Percentiles rank a stretch among this genome's conserved stretches.
phyloP scores from a whole-genome alignment of 2,113 vertebrate genomes.

The Engystomops pustulosus region DNA sequence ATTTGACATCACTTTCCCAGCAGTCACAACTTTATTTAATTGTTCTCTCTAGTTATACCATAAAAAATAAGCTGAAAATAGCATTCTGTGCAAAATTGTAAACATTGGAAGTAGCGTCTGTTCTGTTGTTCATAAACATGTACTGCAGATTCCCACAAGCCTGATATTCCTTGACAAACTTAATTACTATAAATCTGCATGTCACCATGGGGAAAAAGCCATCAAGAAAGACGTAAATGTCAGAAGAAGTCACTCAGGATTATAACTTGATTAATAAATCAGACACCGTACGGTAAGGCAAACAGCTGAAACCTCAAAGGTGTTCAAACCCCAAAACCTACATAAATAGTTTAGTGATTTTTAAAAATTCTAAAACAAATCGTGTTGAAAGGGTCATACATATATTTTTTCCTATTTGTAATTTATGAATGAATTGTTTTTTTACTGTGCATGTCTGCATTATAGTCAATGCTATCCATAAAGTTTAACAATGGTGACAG shows the following conservation, averaged over 20 bases:
- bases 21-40: not conserved
- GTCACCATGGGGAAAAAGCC: constrained; percentile 31
- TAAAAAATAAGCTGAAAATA: not conserved
- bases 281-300: constrained; percentile 1
- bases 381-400: not conserved
- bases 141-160: constrained; percentile 11
- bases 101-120: not conserved
- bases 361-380: not conserved
- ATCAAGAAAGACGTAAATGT: constrained; percentile 44
- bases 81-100: not conserved
- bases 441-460: too few species aligned
- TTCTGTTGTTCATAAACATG: not conserved
- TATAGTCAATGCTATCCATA: too few species aligned
- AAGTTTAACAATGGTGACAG: not conserved
- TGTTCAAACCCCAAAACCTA: not conserved
- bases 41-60: too few species aligned
- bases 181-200: constrained; percentile 46
- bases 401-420: too few species aligned
- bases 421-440: too few species aligned
- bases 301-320: not conserved
- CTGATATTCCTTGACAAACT: constrained; percentile 25
- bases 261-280: constrained; percentile 43
- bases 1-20: too few species aligned
- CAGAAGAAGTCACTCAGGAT: constrained; percentile 49
- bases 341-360: not conserved